Evolutionary conservation across 2,797 vertebrate species (phyloP).

Genomic region (Spinus olivaceus): DNA sequence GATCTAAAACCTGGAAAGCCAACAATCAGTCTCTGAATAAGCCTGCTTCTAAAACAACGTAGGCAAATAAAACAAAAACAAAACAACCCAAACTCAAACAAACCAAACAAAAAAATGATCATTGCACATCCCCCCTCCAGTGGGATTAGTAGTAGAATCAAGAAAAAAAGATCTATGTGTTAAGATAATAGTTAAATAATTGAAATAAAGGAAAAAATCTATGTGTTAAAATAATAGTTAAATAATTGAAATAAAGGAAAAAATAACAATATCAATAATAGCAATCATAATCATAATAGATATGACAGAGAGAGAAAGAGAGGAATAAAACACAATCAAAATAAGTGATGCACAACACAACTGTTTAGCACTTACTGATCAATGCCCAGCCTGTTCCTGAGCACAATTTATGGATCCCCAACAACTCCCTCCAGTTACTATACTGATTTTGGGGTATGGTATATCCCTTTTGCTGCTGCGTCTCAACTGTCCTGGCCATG

Average conservation of each 20-base stretch:
- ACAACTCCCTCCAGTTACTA: background rate
- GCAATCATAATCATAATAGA: background rate
- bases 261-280: background rate
- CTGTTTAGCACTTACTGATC: background rate
- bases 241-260: background rate
- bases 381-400: background rate
- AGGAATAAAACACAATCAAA: background rate
- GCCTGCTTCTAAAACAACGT: background rate
- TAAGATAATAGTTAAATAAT: background rate
- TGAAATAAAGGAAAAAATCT: background rate
- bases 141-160: accelerated
- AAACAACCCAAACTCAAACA: background rate
- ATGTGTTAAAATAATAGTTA: background rate
- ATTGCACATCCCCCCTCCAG: accelerated
- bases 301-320: background rate
- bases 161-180: background rate
- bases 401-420: background rate
- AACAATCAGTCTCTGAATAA: background rate
- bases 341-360: too few relatives aligned
- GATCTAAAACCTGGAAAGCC: background rate
- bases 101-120: accelerated
- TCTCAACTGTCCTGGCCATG: background rate
- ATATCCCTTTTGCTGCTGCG: accelerated
- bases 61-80: too few relatives aligned
- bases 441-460: accelerated